Evolutionary conservation across 2,113 vertebrate species (phyloP).

Genomic region (Gambusia affinis): DNA sequence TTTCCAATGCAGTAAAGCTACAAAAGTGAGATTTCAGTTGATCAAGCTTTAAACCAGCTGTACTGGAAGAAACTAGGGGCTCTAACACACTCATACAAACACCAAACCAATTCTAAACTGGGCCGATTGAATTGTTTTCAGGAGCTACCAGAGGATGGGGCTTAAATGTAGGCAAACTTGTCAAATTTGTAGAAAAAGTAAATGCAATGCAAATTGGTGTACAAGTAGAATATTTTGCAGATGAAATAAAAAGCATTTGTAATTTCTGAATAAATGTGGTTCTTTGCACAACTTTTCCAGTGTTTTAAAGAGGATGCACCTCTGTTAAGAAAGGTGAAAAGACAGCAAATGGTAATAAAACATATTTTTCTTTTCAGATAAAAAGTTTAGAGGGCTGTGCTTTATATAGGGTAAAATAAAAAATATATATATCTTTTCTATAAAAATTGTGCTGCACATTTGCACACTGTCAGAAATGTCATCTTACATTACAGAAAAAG

Average conservation of each 20-base stretch:
- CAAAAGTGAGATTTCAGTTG: constrained; percentile 78
- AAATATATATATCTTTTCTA: background rate
- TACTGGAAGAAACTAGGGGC: constrained; percentile 65
- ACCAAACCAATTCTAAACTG: constrained; percentile 75
- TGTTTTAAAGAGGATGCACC: background rate
- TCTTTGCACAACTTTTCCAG: background rate
- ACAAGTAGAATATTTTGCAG: constrained; percentile 11
- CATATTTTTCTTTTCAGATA: background rate
- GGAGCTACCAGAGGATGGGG: constrained; percentile 54
- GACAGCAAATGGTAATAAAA: background rate
- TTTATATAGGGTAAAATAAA: background rate
- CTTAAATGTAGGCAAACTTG: constrained; percentile 51
- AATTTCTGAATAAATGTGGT: background rate
- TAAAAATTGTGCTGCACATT: background rate
- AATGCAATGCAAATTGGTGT: constrained; percentile 31
- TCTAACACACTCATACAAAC: constrained; percentile 71
- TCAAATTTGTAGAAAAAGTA: constrained; percentile 28
- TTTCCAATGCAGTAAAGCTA: constrained; percentile 80
- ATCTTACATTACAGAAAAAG: background rate
- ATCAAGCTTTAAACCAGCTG: constrained; percentile 83
- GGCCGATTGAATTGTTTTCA: constrained; percentile 67
- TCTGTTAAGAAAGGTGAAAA: background rate
- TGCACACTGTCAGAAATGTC: background rate
- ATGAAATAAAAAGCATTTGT: constrained; percentile 9
- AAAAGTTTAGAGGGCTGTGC: background rate